Base-by-base conservation (phyloP, 2,797 vertebrate species). In the Channa striata region DNA sequence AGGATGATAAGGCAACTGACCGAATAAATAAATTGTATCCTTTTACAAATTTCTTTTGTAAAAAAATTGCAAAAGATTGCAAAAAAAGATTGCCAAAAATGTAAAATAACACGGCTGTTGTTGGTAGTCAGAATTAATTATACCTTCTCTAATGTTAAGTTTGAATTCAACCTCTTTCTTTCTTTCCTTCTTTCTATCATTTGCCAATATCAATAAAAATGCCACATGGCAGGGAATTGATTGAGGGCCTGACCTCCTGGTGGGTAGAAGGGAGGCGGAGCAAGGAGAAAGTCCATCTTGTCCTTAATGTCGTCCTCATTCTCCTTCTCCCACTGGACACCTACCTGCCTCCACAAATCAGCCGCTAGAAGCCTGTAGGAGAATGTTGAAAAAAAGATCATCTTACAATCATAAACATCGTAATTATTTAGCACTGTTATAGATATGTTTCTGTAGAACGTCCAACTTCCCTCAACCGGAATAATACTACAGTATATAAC, bases 301-400 rank as follows among this genome's bases (percentile, higher is more conserved):
- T 99, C 98, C 89, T 99, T 99, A 75, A 99, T 92, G 63, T 98
- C 96, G 0, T 95, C 95, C 83, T 98, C 96, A 8, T 99, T 99
- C 84, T 99, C 98, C 39, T 94, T 94, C 85, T 99, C 97, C 98
- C 98, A 99, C 65, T 97, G 97, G 49, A 93, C 82, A 2, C 98
- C 98, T 1, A 94, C 82, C 78, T 94, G 94, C 68, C 90, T 94
- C 98, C 98, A 99, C 1, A 97, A 95, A 73, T 92, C 89, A 64
- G 88, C 64, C 10, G 97, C 95, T 58, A 93, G 72, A 42, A 93
- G 81, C 79, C 98, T 99, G 72, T 6, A 85, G 72, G 69, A 33
- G 10, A 33, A 43, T 20, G 34, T 4, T 1, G 14, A 72, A 50
- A 51, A 8, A 49, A 5, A 33, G 7, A 25, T 21, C 1, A 25